A percentile compares a stretch with the other conserved stretches of the same genome.
Evolutionary conservation across 2,888 invertebrate species (phyloP).

Genomic region (Eugnorisma glareosa): DNA sequence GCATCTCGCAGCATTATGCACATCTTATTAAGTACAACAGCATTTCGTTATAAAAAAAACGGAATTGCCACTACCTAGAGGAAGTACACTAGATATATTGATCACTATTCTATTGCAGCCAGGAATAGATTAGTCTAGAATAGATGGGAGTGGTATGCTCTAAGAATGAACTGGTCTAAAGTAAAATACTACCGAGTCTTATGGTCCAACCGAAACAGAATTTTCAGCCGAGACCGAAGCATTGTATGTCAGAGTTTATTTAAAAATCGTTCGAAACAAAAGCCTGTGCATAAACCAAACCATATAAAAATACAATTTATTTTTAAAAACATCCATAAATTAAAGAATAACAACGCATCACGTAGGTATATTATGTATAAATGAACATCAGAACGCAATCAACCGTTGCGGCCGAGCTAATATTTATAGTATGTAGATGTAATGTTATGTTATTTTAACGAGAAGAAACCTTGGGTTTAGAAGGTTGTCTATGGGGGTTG

Average conservation of each 20-base stretch:
- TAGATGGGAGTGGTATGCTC: background rate
- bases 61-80: background rate
- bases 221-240: background rate
- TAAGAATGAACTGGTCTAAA: background rate
- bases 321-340: background rate
- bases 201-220: background rate
- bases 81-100: background rate
- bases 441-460: background rate
- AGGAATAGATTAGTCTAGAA: background rate
- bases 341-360: conserved; percentile 11
- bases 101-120: background rate
- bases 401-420: conserved; percentile 16
- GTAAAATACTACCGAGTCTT: background rate
- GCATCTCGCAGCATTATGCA: background rate
- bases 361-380: background rate
- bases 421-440: too few relatives aligned
- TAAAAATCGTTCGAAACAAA: conserved; percentile 9
- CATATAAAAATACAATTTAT: background rate
- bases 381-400: conserved; percentile 23
- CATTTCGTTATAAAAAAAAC: background rate
- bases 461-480: conserved; percentile 9
- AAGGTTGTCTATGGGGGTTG: background rate
- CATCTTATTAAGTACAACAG: background rate
- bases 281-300: background rate
- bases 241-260: background rate